These are phyloP conservation scores for Galerucella pusilla DNA, from an alignment of 2,888 invertebrate genomes.

Conservation along the genomic window DNA sequence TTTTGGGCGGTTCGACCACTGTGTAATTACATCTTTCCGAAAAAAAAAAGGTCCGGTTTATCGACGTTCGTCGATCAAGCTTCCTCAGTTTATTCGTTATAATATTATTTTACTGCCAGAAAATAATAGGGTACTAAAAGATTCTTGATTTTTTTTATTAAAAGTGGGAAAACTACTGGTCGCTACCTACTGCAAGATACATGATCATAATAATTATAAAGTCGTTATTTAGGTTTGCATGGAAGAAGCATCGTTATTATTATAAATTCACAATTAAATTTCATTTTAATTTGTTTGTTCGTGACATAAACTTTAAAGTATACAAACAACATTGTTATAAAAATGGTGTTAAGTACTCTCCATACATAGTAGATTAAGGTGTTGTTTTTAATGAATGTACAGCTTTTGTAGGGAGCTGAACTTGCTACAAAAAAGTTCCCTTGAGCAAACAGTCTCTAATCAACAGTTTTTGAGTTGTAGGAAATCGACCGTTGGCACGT, in stretches of 20 bases:
- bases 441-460: no score
- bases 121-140: conserved; percentile 51
- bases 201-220: conserved; percentile 31
- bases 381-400: no score
- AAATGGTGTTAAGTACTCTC: no score
- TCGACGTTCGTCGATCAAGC: conserved; percentile 57
- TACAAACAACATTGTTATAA: no score
- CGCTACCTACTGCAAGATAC: conserved; percentile 29
- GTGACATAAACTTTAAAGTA: background rate
- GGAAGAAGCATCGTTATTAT: conserved; percentile 20
- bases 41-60: conserved; percentile 51
- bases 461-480: no score
- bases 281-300: conserved; percentile 5
- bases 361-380: no score
- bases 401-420: no score
- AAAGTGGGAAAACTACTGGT: conserved; percentile 34
- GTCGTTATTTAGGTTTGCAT: conserved; percentile 26
- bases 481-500: no score
- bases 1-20: conserved; percentile 56
- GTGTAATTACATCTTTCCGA: conserved; percentile 59
- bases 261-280: conserved; percentile 15
- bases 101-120: conserved; percentile 48
- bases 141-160: conserved; percentile 34
- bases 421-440: no score
- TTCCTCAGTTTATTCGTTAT: conserved; percentile 56